Evolutionary conservation across 2,797 vertebrate genomes (phyloP).

Genomic region (Acrossocheilus fasciatus): DNA sequence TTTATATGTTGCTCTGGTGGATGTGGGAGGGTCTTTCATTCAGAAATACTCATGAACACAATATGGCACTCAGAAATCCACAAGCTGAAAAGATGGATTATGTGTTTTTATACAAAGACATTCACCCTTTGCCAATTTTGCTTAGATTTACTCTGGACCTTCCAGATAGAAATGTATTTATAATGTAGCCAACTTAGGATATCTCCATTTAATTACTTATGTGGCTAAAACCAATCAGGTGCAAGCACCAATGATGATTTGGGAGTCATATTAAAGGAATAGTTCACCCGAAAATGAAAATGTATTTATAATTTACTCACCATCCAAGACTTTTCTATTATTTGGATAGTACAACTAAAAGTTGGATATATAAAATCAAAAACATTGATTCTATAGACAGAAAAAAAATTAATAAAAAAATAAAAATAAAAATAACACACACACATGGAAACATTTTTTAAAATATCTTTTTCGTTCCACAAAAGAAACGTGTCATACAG

Average conservation of each 20-base stretch:
- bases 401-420: background rate
- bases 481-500: background rate
- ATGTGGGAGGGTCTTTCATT: constrained; percentile 69
- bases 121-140: background rate
- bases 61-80: background rate
- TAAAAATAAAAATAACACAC: no score
- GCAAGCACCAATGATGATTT: background rate
- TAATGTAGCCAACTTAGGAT: background rate
- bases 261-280: background rate
- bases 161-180: background rate
- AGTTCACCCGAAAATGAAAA: background rate
- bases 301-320: background rate
- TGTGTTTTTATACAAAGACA: background rate
- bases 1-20: constrained; percentile 53
- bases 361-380: background rate
- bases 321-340: background rate
- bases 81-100: background rate
- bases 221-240: background rate
- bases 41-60: constrained; percentile 4
- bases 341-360: background rate
- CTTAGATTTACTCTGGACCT: background rate
- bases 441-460: no score
- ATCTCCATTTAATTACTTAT: background rate
- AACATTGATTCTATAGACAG: background rate
- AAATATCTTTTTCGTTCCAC: background rate